Conservation (phyloP, 2,888 invertebrate genomes). For the Amblyjoppa proteus region DNA sequence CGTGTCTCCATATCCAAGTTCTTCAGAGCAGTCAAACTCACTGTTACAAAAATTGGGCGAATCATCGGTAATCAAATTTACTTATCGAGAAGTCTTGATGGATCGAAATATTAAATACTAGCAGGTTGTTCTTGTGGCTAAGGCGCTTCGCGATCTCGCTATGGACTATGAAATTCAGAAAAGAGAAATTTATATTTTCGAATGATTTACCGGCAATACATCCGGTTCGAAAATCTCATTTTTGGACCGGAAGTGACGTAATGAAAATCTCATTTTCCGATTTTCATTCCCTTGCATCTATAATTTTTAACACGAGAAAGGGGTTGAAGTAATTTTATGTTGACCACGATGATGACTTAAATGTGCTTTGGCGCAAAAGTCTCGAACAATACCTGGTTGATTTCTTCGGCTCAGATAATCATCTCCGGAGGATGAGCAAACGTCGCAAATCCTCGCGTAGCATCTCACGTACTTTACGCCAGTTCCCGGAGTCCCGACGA, state of each 20-base stretch:
- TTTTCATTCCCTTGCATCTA: too few species aligned
- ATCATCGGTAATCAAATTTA: not conserved
- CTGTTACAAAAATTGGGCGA: slow-evolving; percentile 5
- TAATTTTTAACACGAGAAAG: too few species aligned
- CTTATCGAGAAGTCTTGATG: not conserved
- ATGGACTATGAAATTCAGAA: too few species aligned
- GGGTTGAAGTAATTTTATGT: too few species aligned
- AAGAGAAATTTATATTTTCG: too few species aligned
- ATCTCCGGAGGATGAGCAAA: slow-evolving; percentile 27
- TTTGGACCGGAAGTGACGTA: too few species aligned
- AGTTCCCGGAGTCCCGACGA: slow-evolving; percentile 16
- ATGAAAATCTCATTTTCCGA: not conserved
- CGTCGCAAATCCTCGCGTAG: slow-evolving; percentile 75
- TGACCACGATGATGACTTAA: too few species aligned
- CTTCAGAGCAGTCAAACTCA: slow-evolving; percentile 67
- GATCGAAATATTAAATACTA: not conserved
- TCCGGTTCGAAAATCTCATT: too few species aligned
- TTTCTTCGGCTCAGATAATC: slow-evolving; percentile 35
- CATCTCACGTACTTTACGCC: slow-evolving; percentile 69
- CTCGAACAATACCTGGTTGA: slow-evolving; percentile 68
- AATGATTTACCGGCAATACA: too few species aligned
- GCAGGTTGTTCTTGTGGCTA: too few species aligned
- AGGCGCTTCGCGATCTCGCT: too few species aligned
- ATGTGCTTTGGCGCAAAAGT: not conserved
- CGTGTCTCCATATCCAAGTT: slow-evolving; percentile 86